Evolutionary conservation across 2,888 invertebrate species (phyloP).

Genomic region (Habroteleia sp.): DNA sequence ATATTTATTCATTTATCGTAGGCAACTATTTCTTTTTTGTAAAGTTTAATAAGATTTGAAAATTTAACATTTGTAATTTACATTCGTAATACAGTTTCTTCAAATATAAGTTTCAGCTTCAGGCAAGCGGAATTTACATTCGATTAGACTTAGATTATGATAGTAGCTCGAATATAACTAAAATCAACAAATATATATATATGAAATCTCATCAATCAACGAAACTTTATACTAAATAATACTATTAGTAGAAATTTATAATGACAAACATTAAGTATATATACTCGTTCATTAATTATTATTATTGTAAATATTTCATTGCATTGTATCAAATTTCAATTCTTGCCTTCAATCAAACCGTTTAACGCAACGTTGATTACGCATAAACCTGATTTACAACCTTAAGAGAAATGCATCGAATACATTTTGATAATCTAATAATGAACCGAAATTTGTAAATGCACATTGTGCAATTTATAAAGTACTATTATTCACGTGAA

Average conservation of each 20-base stretch:
- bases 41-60: conserved; percentile 79
- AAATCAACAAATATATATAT: too few species aligned
- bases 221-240: too few species aligned
- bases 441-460: conserved; percentile 24
- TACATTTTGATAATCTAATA: conserved; percentile 28
- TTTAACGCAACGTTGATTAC: conserved; percentile 58
- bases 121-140: conserved; percentile 16
- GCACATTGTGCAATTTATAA: conserved; percentile 4
- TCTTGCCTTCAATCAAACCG: too few species aligned
- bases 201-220: too few species aligned
- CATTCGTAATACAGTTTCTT: conserved; percentile 70
- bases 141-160: not conserved
- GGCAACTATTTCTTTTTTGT: conserved; percentile 77
- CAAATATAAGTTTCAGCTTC: conserved; percentile 11
- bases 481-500: not conserved
- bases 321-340: conserved; percentile 15
- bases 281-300: too few species aligned
- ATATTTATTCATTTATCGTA: conserved; percentile 75
- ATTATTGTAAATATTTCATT: too few species aligned
- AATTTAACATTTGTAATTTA: conserved; percentile 77
- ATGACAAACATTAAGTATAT: too few species aligned
- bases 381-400: conserved; percentile 14
- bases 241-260: too few species aligned
- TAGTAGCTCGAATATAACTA: too few species aligned
- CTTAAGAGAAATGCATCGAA: conserved; percentile 25